Evolutionary conservation across 2,113 vertebrate genomes (phyloP).

Genomic region (Clinocottus analis): DNA sequence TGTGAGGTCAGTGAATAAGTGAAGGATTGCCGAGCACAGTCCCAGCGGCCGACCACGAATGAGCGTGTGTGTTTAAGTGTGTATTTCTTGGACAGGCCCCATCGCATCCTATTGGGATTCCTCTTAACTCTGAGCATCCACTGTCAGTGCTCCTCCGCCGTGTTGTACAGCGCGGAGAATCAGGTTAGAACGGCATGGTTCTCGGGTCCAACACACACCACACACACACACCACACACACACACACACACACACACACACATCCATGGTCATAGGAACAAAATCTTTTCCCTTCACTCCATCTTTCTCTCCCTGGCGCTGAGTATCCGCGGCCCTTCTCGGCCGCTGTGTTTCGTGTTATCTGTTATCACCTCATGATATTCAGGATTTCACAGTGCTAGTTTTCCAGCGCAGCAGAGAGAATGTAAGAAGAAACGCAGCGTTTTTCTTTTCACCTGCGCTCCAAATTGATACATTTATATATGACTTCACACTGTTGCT

Average conservation of each 20-base stretch:
- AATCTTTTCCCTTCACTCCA: conserved; percentile 17
- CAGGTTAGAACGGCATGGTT: conserved; percentile 55
- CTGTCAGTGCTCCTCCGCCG: conserved; percentile 56
- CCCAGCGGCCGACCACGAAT: conserved; percentile 34
- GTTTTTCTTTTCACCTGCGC: conserved; percentile 24
- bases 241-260: too few species aligned
- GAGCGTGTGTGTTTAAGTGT: conserved; percentile 35
- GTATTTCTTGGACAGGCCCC: conserved; percentile 43
- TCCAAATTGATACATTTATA: conserved; percentile 50
- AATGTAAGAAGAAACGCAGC: conserved; percentile 20
- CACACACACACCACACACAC: conserved; percentile 12
- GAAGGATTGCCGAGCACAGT: conserved; percentile 10
- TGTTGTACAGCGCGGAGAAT: conserved; percentile 69
- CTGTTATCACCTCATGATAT: conserved; percentile 54
- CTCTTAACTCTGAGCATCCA: conserved; percentile 49
- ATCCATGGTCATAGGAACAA: neutral
- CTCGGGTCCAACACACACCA: conserved; percentile 59
- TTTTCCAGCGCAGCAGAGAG: conserved; percentile 30
- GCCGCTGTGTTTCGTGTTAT: conserved; percentile 49
- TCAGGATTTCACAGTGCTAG: conserved; percentile 60
- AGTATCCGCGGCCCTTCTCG: conserved; percentile 19
- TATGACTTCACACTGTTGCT: conserved; percentile 32
- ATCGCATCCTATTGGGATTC: conserved; percentile 63
- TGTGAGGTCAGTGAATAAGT: conserved; percentile 63
- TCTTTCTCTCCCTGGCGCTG: conserved; percentile 5